phyloP scores from a whole-genome alignment of 2,888 invertebrate species.

The Acrobeloides nanus region DNA sequence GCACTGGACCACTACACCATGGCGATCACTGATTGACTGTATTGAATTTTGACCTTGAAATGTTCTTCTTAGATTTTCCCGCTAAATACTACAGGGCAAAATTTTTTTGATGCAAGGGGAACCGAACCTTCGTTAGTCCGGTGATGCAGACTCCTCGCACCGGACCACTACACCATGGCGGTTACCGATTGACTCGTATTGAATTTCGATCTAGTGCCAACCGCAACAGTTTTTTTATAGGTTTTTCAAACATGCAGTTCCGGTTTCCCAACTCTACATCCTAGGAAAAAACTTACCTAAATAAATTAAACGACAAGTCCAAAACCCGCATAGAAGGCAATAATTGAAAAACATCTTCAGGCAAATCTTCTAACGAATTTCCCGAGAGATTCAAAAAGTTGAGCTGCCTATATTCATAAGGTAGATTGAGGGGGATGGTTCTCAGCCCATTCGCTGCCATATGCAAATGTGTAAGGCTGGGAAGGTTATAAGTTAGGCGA shows the following conservation, averaged over 20 bases:
- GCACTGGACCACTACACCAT: too few species aligned
- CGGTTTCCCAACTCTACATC: neutral
- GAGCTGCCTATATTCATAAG: conserved; percentile 38
- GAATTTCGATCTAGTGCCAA: neutral
- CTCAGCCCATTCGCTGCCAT: conserved; percentile 43
- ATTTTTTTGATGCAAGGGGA: too few species aligned
- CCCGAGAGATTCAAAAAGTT: conserved; percentile 45
- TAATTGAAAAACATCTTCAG: conserved; percentile 32
- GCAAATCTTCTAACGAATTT: conserved; percentile 55
- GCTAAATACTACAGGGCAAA: too few species aligned
- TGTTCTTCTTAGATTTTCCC: too few species aligned
- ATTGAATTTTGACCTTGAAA: too few species aligned
- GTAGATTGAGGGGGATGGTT: conserved; percentile 38
- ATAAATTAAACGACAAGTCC: conserved; percentile 46
- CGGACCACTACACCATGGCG: too few species aligned
- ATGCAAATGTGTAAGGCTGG: conserved; percentile 33
- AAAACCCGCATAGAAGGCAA: conserved; percentile 38
- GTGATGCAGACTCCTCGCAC: neutral
- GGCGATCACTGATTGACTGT: too few species aligned
- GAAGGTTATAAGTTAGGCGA: conserved; percentile 28
- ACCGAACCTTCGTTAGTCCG: too few species aligned
- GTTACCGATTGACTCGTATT: too few species aligned
- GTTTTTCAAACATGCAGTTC: neutral
- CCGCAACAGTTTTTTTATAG: too few species aligned
- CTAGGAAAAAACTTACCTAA: conserved; percentile 45